These are phyloP conservation scores for Sibirionetta formosa DNA, from an alignment of 2,797 vertebrate genomes.

Conservation along the genomic window DNA sequence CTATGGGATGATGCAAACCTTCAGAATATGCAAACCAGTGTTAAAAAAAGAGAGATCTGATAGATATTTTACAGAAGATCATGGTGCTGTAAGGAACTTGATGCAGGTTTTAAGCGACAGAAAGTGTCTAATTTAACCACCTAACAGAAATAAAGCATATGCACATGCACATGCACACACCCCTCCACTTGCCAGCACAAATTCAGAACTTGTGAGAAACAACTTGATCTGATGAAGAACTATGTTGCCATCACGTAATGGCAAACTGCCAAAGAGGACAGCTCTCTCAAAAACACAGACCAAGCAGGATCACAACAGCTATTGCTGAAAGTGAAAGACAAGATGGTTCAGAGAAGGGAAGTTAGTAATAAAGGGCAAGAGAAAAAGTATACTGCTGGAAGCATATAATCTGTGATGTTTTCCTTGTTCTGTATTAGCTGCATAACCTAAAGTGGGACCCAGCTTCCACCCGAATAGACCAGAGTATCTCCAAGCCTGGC, in stretches of 20 bases:
- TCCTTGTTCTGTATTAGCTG: background rate
- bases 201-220: background rate
- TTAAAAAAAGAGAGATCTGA: background rate
- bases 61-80: background rate
- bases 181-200: background rate
- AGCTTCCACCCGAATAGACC: background rate
- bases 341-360: background rate
- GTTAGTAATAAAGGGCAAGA: background rate
- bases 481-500: background rate
- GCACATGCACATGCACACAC: background rate
- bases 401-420: background rate
- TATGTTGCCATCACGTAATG: background rate
- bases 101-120: background rate
- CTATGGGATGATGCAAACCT: background rate
- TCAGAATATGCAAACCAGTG: background rate
- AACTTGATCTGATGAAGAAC: background rate
- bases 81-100: background rate
- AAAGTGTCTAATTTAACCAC: background rate
- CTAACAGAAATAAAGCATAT: background rate
- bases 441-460: background rate
- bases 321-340: background rate
- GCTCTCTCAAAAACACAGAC: background rate
- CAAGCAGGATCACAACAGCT: background rate
- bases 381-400: background rate
- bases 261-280: background rate